Evolutionary conservation across 2,888 invertebrate species (phyloP).

Genomic region (Oscheius sp.): DNA sequence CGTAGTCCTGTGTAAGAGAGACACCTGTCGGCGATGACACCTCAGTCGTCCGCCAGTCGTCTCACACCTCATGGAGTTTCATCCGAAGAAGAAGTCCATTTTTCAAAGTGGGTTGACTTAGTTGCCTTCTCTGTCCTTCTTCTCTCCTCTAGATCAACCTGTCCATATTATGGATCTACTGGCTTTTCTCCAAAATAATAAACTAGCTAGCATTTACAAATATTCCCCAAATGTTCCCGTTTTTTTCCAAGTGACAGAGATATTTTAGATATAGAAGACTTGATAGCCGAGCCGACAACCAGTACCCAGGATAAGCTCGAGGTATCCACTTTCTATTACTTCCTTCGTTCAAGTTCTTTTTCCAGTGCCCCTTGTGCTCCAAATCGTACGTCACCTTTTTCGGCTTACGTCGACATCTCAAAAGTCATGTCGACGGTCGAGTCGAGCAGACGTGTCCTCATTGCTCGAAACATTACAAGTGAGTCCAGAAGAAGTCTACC

Average conservation of each 20-base stretch:
- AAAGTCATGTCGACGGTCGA: conserved; percentile 54
- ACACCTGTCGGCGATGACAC: conserved; percentile 36
- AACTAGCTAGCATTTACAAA: neutral
- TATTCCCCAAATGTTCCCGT: neutral
- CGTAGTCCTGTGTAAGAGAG: conserved; percentile 32
- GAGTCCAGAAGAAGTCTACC: conserved; percentile 19
- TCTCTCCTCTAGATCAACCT: neutral
- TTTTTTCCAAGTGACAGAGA: too few species aligned
- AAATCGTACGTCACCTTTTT: conserved; percentile 53
- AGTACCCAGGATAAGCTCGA: conserved; percentile 30
- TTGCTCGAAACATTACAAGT: conserved; percentile 55
- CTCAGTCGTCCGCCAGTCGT: conserved; percentile 16
- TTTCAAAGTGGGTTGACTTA: conserved; percentile 15
- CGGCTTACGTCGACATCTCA: conserved; percentile 51
- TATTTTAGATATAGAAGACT: conserved; percentile 31
- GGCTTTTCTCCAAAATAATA: neutral
- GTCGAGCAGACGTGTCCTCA: conserved; percentile 54
- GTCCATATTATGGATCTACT: neutral
- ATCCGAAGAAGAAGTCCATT: conserved; percentile 25
- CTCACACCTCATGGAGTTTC: conserved; percentile 34
- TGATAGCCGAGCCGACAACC: conserved; percentile 30
- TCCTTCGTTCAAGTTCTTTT: neutral
- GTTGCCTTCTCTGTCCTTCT: neutral
- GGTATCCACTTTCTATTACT: too few species aligned
- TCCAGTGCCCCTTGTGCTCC: conserved; percentile 52